These are phyloP conservation scores for Drosophila chauvacae DNA, from an alignment of 1,140 invertebrate genomes.

Conservation along the genomic window DNA sequence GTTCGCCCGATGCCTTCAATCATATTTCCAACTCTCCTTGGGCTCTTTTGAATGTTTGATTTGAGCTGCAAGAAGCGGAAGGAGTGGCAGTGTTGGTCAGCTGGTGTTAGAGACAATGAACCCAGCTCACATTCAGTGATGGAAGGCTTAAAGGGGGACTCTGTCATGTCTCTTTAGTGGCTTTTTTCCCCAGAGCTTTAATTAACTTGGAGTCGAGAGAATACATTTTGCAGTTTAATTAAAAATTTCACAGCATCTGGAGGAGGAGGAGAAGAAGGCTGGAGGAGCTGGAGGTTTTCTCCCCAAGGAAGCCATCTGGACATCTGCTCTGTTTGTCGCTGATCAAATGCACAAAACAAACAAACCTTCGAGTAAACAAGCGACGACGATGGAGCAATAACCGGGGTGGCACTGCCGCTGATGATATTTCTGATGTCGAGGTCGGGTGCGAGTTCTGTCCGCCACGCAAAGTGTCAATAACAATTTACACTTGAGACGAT, in stretches of 20 bases:
- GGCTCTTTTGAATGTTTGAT: conserved; percentile 14
- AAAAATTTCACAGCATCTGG: conserved; percentile 20
- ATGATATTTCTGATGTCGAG: conserved; percentile 59
- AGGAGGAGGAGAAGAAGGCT: neutral
- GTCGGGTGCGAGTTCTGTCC: conserved; percentile 12
- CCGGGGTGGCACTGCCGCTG: conserved; percentile 50
- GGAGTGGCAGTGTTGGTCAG: neutral
- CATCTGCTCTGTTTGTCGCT: conserved; percentile 28
- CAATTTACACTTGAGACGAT: conserved; percentile 82
- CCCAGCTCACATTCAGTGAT: conserved; percentile 18
- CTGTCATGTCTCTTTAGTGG: neutral
- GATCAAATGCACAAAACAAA: conserved; percentile 68
- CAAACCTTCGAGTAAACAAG: conserved; percentile 58
- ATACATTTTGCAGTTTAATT: conserved; percentile 47
- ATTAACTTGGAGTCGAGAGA: conserved; percentile 32
- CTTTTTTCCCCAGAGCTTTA: conserved; percentile 22
- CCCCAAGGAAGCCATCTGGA: conserved; percentile 5
- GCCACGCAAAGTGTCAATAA: conserved; percentile 78
- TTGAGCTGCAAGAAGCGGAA: conserved; percentile 2
- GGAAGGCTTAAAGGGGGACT: conserved; percentile 13
- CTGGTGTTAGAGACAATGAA: conserved; percentile 15
- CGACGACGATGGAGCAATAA: conserved; percentile 27
- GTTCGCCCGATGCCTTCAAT: conserved; percentile 18
- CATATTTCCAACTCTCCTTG: conserved; percentile 10
- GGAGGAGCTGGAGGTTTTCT: neutral